Conservation (phyloP, 2,797 vertebrate species). For the Pseudomugil tenellus region DNA sequence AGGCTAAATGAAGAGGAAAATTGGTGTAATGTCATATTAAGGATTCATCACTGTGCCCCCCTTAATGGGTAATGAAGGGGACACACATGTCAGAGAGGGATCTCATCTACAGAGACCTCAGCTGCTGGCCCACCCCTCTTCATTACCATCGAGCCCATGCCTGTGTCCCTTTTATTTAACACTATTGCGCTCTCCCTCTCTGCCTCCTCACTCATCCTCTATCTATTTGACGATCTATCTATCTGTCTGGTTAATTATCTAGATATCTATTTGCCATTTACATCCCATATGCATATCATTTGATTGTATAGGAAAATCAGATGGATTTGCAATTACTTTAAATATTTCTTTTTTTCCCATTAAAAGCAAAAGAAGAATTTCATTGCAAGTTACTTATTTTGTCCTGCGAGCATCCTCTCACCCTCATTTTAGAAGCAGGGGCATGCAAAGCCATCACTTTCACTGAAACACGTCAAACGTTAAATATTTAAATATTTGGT, state of each 20-base stretch:
- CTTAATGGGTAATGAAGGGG: constrained; percentile 83
- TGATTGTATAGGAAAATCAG: constrained; percentile 64
- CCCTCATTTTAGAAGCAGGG: constrained; percentile 49
- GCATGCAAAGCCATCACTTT: constrained; percentile 49
- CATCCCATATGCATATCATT: constrained; percentile 71
- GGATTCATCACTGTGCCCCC: constrained; percentile 95
- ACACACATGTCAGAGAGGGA: constrained; percentile 80
- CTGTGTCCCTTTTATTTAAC: constrained; percentile 78
- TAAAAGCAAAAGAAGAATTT: constrained; percentile 68
- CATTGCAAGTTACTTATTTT: constrained; percentile 63
- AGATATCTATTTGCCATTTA: constrained; percentile 24
- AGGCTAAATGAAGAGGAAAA: constrained; percentile 99
- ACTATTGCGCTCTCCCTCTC: constrained; percentile 59
- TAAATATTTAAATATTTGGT: constrained; percentile 10
- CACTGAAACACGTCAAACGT: constrained; percentile 31
- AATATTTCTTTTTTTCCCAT: constrained; percentile 67
- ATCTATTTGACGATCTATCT: constrained; percentile 37
- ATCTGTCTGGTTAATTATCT: constrained; percentile 37
- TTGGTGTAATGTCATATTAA: constrained; percentile 99
- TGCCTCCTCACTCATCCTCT: constrained; percentile 18
- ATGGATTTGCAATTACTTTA: constrained; percentile 73
- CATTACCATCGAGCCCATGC: constrained; percentile 72
- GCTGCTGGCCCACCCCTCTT: constrained; percentile 76
- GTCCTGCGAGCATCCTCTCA: constrained; percentile 23
- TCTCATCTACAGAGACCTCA: constrained; percentile 79